Conservation (phyloP, 2,888 invertebrate genomes). For the Microctonus hyperodae region DNA sequence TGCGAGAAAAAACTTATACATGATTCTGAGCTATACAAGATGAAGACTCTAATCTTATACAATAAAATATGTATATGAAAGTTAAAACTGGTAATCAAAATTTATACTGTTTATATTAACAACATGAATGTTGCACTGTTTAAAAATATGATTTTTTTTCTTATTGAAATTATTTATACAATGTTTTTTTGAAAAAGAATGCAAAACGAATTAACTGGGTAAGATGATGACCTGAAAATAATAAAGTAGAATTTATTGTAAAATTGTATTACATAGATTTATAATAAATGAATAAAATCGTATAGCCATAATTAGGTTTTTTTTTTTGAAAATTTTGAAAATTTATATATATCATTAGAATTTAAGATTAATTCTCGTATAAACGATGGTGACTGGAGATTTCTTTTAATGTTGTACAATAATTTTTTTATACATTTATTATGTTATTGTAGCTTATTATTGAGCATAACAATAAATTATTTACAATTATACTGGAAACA, state of each 20-base stretch:
- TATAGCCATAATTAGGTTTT: not conserved
- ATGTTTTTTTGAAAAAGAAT: not conserved
- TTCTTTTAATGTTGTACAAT: conserved; percentile 41
- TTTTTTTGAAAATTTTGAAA: not conserved
- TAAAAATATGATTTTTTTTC: not conserved
- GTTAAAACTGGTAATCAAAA: not conserved
- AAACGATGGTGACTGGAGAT: conserved; percentile 47
- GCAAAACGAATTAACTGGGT: not conserved
- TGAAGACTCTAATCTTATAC: conserved; percentile 8
- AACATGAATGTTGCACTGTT: not conserved
- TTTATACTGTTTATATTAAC: not conserved
- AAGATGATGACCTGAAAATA: not conserved
- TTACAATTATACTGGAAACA: conserved; percentile 58
- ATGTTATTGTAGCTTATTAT: conserved; percentile 52
- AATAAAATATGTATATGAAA: not conserved
- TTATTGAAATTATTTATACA: not conserved
- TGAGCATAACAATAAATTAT: conserved; percentile 59
- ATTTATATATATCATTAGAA: conserved; percentile 28
- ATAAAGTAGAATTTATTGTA: not conserved
- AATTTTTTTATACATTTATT: conserved; percentile 51
- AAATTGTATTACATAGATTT: too few relatives aligned
- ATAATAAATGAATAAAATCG: not conserved
- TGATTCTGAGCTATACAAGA: conserved; percentile 1
- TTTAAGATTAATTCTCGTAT: conserved; percentile 42
- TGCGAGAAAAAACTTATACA: not conserved